Evolutionary conservation across 2,797 vertebrate species (phyloP), one percentile per base, ranked within the genome.

Genomic region (Sphenodon punctatus): DNA sequence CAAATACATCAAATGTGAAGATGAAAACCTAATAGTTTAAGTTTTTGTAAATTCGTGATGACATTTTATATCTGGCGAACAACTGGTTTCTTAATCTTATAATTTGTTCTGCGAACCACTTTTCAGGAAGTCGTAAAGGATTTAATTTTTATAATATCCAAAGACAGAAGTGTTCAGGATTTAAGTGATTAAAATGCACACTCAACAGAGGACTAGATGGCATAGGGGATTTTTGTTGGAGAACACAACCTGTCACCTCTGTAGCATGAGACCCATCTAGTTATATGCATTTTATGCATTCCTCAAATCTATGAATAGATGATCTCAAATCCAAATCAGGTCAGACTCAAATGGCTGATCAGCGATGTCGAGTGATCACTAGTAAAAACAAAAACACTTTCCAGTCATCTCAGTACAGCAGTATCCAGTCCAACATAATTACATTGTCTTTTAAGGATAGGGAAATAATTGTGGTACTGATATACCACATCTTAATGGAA

Each of bases 21-120:
- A 90, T 67, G 86, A 84, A 94, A 92, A 79, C 74, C 78, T 88
- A 89, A 86, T 84, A 91, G 71, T 92, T 85, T 65, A 66, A 91
- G 80, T 89, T 94, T 94, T 90, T 93, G 79, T 86, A 93, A 92
- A 92, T 91, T 92, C 82, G 69, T 89, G 91, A 71, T 71, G 82
- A 77, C 82, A 84, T 93, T 93, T 92, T 84, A 93, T 94, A 93
- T 91, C 91, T 79, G 80, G 59, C 70, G 80, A 93, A 93, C 67
- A 93, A 91, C 86, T 89, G 68, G 30, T 90, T 92, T 85, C 64
- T 90, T 92, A 93, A 90, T 80, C 79, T 67, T 86, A 72, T 78
- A 11, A 75, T 93, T 92, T 93, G 79, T 89, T 87, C 84, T 67
- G 32, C 80, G 70, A 89, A 74, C 87, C 27, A 23, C 64, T 75